A percentile compares a stretch with the other conserved stretches of the same genome.
These are phyloP conservation scores for Gopherus flavomarginatus DNA, from an alignment of 2,113 vertebrate genomes.

Conservation along the genomic window DNA sequence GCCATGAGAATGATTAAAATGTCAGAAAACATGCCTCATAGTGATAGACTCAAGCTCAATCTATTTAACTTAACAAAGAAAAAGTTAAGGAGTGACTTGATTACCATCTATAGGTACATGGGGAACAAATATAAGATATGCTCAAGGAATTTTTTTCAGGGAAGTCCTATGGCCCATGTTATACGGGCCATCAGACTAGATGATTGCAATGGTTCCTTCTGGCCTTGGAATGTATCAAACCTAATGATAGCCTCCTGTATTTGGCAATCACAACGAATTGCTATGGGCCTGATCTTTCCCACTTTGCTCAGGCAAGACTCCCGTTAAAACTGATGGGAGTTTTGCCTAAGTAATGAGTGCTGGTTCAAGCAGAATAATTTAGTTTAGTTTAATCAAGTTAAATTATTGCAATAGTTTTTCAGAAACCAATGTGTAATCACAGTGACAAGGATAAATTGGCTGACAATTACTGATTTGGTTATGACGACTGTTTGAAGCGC, in stretches of 20 bases:
- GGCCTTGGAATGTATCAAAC: no score
- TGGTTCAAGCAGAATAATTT: slow-evolving; percentile 17
- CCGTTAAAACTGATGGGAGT: neutral
- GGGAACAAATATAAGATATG: no score
- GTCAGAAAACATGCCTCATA: no score
- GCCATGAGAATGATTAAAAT: no score
- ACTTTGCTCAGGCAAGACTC: neutral
- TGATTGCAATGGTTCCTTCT: no score
- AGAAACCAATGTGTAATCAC: slow-evolving; percentile 4
- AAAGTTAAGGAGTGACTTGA: no score
- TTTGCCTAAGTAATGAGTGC: neutral
- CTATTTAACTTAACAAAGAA: no score
- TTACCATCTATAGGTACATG: no score
- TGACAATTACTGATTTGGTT: slow-evolving; percentile 35
- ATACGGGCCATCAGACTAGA: no score
- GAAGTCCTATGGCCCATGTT: no score
- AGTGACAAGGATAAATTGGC: neutral
- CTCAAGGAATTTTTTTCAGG: no score
- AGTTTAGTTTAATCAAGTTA: neutral
- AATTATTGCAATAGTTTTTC: neutral
- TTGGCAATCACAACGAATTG: neutral
- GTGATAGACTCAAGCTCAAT: no score
- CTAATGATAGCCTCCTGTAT: neutral
- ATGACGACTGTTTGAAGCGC: slow-evolving; percentile 27
- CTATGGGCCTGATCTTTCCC: neutral